Evolutionary conservation across 2,797 vertebrate species (phyloP).

Genomic region (Coccyzus lansbergi): DNA sequence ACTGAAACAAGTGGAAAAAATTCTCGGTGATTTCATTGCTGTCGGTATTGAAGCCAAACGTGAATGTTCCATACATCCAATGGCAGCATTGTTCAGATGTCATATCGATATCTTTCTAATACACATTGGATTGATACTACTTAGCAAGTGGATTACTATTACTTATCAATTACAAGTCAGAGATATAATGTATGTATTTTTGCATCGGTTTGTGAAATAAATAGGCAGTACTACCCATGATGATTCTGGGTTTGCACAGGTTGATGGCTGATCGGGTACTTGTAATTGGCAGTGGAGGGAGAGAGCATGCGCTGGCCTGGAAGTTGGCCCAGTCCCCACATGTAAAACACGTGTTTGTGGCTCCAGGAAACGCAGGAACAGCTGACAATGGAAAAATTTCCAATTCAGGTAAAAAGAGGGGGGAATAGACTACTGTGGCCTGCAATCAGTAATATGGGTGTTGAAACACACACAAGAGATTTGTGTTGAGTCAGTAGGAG

Average conservation of each 20-base stretch:
- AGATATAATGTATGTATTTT: neutral
- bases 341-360: conserved; percentile 88
- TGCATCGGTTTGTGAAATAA: neutral
- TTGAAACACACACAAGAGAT: neutral
- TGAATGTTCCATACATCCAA: no score
- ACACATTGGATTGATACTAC: neutral
- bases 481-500: neutral
- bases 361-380: conserved; percentile 94
- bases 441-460: neutral
- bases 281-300: conserved; percentile 89
- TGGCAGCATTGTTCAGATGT: neutral
- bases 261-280: conserved; percentile 89
- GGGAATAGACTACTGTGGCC: neutral
- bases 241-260: neutral
- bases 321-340: conserved; percentile 91
- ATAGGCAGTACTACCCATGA: neutral
- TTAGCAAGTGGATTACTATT: neutral
- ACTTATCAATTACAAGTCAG: neutral
- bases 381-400: conserved; percentile 85
- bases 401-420: conserved; percentile 85
- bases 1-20: neutral
- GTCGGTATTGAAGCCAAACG: neutral
- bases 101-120: neutral
- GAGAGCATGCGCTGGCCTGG: conserved; percentile 93
- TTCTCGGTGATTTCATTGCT: neutral